These are phyloP conservation scores for Palythoa heliodiscus DNA, from an alignment of 92 coral and sea anemone genomes.

Conservation along the genomic window DNA sequence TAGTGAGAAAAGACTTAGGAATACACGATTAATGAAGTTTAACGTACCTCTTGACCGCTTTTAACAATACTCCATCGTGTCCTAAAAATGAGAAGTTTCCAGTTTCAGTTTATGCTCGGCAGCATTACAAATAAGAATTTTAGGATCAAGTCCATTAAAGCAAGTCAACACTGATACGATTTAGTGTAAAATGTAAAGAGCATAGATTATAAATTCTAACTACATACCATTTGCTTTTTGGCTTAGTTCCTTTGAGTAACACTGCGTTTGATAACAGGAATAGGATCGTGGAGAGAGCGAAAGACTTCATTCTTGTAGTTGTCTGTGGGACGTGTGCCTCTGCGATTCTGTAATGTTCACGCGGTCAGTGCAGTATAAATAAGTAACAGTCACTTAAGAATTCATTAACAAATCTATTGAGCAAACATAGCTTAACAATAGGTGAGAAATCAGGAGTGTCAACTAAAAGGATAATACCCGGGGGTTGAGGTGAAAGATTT, in stretches of 20 bases:
- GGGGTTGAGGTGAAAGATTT: slow-evolving; percentile 26
- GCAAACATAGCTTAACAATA: slow-evolving; percentile 23
- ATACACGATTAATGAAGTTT: background rate
- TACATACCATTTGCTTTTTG: slow-evolving; percentile 23
- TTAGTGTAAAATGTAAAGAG: background rate
- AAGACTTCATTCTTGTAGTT: background rate
- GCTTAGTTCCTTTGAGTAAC: background rate
- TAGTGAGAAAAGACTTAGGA: background rate
- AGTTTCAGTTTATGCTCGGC: background rate
- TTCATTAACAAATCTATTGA: slow-evolving; percentile 42
- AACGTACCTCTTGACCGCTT: slow-evolving; percentile 36
- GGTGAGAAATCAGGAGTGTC: slow-evolving; percentile 39
- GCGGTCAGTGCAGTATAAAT: slow-evolving; percentile 23
- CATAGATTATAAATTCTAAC: background rate
- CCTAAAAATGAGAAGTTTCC: slow-evolving; percentile 16
- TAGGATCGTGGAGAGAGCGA: background rate
- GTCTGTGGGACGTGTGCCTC: background rate
- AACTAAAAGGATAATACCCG: slow-evolving; percentile 13
- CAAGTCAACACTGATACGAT: background rate
- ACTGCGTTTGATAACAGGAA: background rate
- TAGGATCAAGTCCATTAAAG: background rate
- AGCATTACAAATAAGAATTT: background rate
- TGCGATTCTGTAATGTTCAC: slow-evolving; percentile 25
- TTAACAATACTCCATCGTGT: slow-evolving; percentile 18
- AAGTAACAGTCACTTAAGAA: slow-evolving; percentile 45